Evolutionary conservation across 2,113 vertebrate species (phyloP).

Genomic region (Xenopus laevis): DNA sequence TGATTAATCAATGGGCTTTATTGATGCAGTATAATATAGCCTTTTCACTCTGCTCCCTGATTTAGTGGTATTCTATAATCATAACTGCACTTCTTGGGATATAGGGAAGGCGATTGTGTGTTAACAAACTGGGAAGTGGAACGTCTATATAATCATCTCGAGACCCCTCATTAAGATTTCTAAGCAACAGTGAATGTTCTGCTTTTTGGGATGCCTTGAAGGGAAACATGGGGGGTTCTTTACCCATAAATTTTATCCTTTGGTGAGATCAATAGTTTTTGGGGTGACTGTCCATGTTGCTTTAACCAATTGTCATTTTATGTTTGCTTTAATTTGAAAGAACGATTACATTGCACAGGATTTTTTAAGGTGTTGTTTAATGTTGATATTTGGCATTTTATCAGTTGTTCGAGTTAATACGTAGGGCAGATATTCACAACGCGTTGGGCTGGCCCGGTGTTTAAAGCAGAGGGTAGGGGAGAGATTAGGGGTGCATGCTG

Average conservation of each 20-base stretch:
- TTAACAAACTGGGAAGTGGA: not conserved
- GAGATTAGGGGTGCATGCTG: not conserved
- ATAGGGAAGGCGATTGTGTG: not conserved
- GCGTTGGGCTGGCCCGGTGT: not conserved
- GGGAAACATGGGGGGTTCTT: not conserved
- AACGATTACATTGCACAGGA: slow-evolving; percentile 38
- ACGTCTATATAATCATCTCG: not conserved
- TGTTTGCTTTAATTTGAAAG: slow-evolving; percentile 13
- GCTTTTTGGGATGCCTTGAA: slow-evolving; percentile 14
- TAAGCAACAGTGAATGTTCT: not conserved
- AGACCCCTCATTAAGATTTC: not conserved
- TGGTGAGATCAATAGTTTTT: not conserved
- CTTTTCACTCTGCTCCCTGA: not conserved
- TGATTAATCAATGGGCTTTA: no score
- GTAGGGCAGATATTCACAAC: not conserved
- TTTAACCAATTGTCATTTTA: slow-evolving; percentile 5
- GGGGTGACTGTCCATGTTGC: slow-evolving; percentile 1
- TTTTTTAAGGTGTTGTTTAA: slow-evolving; percentile 4
- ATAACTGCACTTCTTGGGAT: slow-evolving; percentile 36
- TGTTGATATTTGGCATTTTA: not conserved
- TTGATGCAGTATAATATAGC: not conserved
- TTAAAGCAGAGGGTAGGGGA: not conserved
- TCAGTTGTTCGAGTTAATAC: not conserved
- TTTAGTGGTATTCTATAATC: slow-evolving; percentile 12
- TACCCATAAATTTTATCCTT: not conserved